Evolutionary conservation across 2,888 invertebrate species (phyloP), one percentile per base, ranked within the genome.

Genomic region (Zeuzera pyrina): DNA sequence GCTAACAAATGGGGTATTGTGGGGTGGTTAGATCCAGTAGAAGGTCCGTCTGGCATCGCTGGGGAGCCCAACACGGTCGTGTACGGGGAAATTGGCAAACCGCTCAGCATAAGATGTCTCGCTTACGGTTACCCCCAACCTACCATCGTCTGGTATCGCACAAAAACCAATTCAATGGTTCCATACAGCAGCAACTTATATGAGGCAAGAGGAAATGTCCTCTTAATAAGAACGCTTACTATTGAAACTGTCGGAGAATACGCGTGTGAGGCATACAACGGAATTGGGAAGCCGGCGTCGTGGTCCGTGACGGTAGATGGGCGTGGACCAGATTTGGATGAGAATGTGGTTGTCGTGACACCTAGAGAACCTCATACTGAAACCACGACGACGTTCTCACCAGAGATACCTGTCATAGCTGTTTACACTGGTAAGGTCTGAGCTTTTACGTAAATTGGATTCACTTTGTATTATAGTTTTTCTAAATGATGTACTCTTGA

Each of bases 191-290:
- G 89, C 39, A 77, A 85, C 10, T 74, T 86, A 31, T 92, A 88
- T 62, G 91, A 93, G 59, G 90, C 91, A 41, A 85, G 89, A 38
- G 93, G 91, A 50, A 89, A 89, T 65, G 88, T 91, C 1, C 83
- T 97, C 27, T 84, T 89, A 37, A 92, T 97, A 53, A 84, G 89
- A 31, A 78, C 87, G 1, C 88, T 96, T 8, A 85, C 87, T 19
- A 53, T 90, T 12, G 86, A 88, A 3, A 91, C 91, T 52, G 85
- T 94, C 31, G 97, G 96, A 3, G 86, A 90, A 30, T 97, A 97
- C 74, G 91, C 91, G 3, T 97, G 97, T 59, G 91, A 93, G 56
- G 96, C 94, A 3, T 96, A 91, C 70, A 96, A 96, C 59, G 94
- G 93, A 2, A 62, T 87, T 5, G 91, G 89, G 7, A 88, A 88